Evolutionary conservation across 2,113 vertebrate genomes (phyloP).

Genomic region (Callaeas wilsoni): DNA sequence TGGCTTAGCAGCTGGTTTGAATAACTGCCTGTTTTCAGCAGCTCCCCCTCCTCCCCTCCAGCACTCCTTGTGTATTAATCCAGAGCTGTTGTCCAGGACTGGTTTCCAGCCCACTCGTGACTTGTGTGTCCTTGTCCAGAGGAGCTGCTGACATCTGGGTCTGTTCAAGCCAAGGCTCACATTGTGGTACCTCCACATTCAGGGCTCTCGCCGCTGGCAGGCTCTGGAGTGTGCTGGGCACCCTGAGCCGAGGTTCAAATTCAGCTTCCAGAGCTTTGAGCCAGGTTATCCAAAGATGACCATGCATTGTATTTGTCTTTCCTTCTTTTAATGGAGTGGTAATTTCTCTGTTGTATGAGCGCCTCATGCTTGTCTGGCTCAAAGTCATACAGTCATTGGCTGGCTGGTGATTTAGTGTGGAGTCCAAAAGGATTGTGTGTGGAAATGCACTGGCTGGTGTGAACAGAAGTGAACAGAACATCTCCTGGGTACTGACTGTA

Average conservation of each 20-base stretch:
- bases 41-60: not conserved
- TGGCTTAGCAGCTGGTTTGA: conserved; percentile 41
- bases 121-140: not conserved
- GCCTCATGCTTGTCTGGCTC: not conserved
- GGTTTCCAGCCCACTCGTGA: conserved; percentile 17
- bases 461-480: not conserved
- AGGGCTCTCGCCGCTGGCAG: fast-evolving
- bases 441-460: not conserved
- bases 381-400: not conserved
- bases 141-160: not conserved
- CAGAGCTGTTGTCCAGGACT: conserved; percentile 3
- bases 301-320: not conserved
- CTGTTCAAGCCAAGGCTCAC: not conserved
- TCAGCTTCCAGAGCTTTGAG: not conserved
- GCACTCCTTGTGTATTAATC: not conserved
- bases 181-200: not conserved
- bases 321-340: not conserved
- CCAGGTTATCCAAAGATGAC: not conserved
- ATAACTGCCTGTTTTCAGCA: conserved; percentile 28
- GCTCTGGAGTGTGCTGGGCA: not conserved
- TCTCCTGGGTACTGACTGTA: not conserved
- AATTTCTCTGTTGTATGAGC: not conserved
- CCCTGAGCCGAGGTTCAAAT: not conserved
- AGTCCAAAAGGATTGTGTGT: not conserved
- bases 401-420: not conserved